Evolutionary conservation across 2,113 vertebrate genomes (phyloP).

Genomic region (Paradoxurus hermaphroditus): DNA sequence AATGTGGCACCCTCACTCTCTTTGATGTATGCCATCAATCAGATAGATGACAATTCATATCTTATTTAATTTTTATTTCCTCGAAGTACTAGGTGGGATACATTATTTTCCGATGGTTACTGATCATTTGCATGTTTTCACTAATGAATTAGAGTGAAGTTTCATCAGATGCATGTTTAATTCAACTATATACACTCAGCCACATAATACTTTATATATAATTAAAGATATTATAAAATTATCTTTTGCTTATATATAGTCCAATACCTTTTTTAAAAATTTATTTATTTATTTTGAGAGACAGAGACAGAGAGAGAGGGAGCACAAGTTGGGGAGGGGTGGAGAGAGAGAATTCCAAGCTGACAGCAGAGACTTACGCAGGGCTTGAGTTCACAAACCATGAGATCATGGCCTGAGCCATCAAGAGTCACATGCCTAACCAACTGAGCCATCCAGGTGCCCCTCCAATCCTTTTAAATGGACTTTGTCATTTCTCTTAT

Average conservation of each 20-base stretch:
- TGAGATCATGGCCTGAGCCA: too few species aligned
- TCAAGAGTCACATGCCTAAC: too few species aligned
- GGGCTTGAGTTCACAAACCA: too few species aligned
- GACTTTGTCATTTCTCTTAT: neutral
- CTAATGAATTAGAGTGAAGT: neutral
- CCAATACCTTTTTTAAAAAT: neutral
- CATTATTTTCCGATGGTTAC: neutral
- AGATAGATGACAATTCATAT: neutral
- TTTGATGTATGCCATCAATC: neutral
- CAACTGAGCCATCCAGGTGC: too few species aligned
- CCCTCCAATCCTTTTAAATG: too few species aligned
- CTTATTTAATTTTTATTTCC: constrained; percentile 34
- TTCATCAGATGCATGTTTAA: neutral
- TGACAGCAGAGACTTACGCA: too few species aligned
- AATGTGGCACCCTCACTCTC: neutral
- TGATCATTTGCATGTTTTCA: constrained; percentile 1
- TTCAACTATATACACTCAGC: neutral
- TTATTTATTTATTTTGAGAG: too few species aligned
- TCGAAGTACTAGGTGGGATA: neutral
- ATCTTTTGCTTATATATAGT: neutral
- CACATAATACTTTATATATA: neutral
- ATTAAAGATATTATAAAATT: neutral
- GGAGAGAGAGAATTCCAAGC: too few species aligned
- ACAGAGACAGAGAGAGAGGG: too few species aligned
- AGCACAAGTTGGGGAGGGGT: too few species aligned